These are phyloP conservation scores for Xiphorhynchus elegans DNA, from an alignment of 2,113 vertebrate genomes.

Conservation along the genomic window DNA sequence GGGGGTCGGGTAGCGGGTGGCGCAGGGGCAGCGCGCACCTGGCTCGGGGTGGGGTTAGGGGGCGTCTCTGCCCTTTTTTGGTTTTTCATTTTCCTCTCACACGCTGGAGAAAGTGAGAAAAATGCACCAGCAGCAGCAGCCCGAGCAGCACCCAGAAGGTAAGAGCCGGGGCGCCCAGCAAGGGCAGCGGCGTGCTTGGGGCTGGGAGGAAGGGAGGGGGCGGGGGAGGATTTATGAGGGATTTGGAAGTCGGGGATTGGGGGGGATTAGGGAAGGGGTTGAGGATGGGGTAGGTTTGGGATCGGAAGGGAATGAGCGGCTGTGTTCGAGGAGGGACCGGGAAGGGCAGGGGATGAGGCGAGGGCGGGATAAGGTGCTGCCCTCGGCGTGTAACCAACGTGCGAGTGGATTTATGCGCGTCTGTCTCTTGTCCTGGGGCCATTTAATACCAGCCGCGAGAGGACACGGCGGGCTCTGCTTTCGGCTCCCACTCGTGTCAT, in stretches of 20 bases:
- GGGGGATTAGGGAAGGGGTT: not conserved
- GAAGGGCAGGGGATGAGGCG: not conserved
- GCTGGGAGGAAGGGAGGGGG: not conserved
- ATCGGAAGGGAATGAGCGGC: not conserved
- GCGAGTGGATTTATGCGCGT: not conserved
- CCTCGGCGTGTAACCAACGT: not conserved
- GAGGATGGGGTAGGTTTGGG: slow-evolving; percentile 18
- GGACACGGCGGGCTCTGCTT: not conserved
- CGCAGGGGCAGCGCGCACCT: slow-evolving; percentile 55
- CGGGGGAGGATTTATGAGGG: too few relatives aligned
- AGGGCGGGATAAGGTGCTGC: not conserved
- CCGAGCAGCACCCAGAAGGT: slow-evolving; percentile 75
- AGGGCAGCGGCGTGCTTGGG: slow-evolving; percentile 21
- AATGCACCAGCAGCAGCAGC: slow-evolving; percentile 78
- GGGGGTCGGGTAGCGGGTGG: slow-evolving; percentile 57
- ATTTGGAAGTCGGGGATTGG: too few relatives aligned
- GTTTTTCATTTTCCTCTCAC: not conserved
- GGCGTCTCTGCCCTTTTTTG: too few relatives aligned
- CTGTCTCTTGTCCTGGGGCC: not conserved
- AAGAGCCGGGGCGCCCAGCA: slow-evolving; percentile 32
- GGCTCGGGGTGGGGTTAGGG: slow-evolving; percentile 55
- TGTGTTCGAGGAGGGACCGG: not conserved
- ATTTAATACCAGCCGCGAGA: not conserved
- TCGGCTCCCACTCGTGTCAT: not conserved
- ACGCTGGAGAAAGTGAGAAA: slow-evolving; percentile 71